Conservation (phyloP, 2,113 vertebrate genomes). For the Apaloderma vittatum region DNA sequence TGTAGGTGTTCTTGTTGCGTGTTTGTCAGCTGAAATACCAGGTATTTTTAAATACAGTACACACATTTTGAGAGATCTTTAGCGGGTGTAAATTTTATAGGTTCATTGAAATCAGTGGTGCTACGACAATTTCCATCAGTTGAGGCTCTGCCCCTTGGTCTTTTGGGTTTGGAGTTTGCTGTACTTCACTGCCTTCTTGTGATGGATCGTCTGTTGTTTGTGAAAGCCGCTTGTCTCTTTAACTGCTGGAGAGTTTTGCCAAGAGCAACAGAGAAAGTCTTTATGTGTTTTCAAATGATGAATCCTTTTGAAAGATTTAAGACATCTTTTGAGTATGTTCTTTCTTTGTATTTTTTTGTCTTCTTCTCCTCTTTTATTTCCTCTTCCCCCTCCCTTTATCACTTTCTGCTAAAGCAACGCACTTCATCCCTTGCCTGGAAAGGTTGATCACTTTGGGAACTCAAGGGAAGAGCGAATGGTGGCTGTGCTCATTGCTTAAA, state of each 20-base stretch:
- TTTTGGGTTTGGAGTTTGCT: background rate
- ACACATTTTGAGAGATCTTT: background rate
- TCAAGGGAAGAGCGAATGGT: conserved; percentile 50
- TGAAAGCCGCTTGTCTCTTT: background rate
- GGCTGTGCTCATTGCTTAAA: conserved; percentile 78
- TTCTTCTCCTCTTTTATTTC: conserved; percentile 56
- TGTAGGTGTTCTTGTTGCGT: conserved; percentile 46
- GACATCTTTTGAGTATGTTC: conserved; percentile 38
- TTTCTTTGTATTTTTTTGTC: conserved; percentile 68
- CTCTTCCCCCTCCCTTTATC: conserved; percentile 41
- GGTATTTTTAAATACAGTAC: background rate
- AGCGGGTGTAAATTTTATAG: background rate
- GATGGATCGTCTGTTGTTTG: background rate
- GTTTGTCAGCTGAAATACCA: conserved; percentile 46
- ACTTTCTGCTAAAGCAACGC: conserved; percentile 74
- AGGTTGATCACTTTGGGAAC: conserved; percentile 53
- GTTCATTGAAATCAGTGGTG: background rate
- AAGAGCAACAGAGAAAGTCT: background rate
- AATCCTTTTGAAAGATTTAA: background rate
- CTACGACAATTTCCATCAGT: background rate
- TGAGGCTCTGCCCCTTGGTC: background rate
- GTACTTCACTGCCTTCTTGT: background rate
- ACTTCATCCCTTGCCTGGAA: conserved; percentile 70
- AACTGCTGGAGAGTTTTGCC: background rate
- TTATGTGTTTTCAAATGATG: background rate